A percentile compares a stretch with the other conserved stretches of the same genome.
Evolutionary conservation across 2,113 vertebrate species (phyloP).

Genomic region (Tetrao urogallus): DNA sequence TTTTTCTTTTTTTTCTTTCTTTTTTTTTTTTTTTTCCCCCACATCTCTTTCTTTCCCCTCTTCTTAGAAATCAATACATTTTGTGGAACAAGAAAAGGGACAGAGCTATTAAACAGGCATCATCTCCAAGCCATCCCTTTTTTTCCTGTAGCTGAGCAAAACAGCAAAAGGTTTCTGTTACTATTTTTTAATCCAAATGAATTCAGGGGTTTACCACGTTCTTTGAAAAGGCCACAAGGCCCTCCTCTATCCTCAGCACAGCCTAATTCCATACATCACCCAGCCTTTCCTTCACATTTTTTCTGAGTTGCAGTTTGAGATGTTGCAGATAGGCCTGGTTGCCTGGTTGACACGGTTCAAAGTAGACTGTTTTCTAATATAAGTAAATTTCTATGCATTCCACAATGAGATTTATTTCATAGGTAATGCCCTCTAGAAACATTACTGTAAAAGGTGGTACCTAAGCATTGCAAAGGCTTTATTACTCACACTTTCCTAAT

Average conservation of each 20-base stretch:
- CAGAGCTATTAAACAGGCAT: slow-evolving; percentile 27
- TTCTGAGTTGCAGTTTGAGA: neutral
- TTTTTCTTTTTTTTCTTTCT: neutral
- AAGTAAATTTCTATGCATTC: slow-evolving; percentile 10
- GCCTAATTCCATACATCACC: neutral
- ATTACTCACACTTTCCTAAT: slow-evolving; percentile 67
- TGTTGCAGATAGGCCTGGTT: neutral
- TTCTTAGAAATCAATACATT: slow-evolving; percentile 51
- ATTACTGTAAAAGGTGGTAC: slow-evolving; percentile 69
- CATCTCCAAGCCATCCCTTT: neutral
- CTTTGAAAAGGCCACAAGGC: slow-evolving; percentile 29
- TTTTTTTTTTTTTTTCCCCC: neutral
- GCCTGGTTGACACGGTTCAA: neutral
- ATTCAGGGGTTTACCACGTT: slow-evolving; percentile 41
- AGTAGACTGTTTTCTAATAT: neutral
- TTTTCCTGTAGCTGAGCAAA: neutral
- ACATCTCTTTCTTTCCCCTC: neutral
- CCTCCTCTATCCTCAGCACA: neutral
- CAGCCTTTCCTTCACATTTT: neutral
- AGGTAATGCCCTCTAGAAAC: slow-evolving; percentile 45
- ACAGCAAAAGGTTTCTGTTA: slow-evolving; percentile 38
- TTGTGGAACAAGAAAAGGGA: slow-evolving; percentile 15
- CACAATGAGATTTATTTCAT: neutral
- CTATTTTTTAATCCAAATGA: slow-evolving; percentile 35
- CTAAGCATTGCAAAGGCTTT: slow-evolving; percentile 54